Conservation (phyloP, 2,113 vertebrate genomes). For the Chascanopsetta lugubris region DNA sequence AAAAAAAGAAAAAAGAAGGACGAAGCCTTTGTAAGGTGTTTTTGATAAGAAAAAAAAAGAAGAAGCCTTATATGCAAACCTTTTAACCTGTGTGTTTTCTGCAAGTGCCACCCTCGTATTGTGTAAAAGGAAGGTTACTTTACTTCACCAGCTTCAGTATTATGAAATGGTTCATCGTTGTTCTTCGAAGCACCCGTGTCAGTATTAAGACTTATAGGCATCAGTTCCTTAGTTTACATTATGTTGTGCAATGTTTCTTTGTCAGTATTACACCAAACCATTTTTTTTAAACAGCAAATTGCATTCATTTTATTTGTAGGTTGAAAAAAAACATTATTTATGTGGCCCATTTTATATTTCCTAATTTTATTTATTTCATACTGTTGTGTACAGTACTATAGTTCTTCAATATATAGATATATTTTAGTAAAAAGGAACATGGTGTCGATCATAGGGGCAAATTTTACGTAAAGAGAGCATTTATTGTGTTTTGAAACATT, state of each 20-base stretch:
- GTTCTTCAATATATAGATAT: slow-evolving; percentile 99
- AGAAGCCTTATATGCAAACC: slow-evolving; percentile 99
- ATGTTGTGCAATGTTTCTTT: slow-evolving; percentile 98
- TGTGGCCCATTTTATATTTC: slow-evolving; percentile 99
- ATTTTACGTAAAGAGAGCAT: slow-evolving; percentile 99
- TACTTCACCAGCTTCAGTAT: slow-evolving; percentile 97
- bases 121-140: slow-evolving; percentile 94
- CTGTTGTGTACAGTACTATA: slow-evolving; percentile 99
- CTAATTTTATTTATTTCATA: slow-evolving; percentile 99
- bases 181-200: slow-evolving; percentile 99
- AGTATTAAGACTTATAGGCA: slow-evolving; percentile 98
- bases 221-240: slow-evolving; percentile 99
- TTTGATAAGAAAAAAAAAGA: slow-evolving; percentile 84
- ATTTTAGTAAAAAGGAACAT: slow-evolving; percentile 99
- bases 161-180: slow-evolving; percentile 91
- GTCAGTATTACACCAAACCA: slow-evolving; percentile 99
- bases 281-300: slow-evolving; percentile 86
- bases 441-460: slow-evolving; percentile 99
- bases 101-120: slow-evolving; percentile 99
- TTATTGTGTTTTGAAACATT: slow-evolving; percentile 99
- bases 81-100: slow-evolving; percentile 99
- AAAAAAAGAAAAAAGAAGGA: slow-evolving; percentile 75
- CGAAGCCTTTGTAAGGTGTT: slow-evolving; percentile 99
- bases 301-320: slow-evolving; percentile 99
- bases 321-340: slow-evolving; percentile 96